Base-by-base conservation (phyloP, 2,113 vertebrate species). In the Bubo scandiacus region DNA sequence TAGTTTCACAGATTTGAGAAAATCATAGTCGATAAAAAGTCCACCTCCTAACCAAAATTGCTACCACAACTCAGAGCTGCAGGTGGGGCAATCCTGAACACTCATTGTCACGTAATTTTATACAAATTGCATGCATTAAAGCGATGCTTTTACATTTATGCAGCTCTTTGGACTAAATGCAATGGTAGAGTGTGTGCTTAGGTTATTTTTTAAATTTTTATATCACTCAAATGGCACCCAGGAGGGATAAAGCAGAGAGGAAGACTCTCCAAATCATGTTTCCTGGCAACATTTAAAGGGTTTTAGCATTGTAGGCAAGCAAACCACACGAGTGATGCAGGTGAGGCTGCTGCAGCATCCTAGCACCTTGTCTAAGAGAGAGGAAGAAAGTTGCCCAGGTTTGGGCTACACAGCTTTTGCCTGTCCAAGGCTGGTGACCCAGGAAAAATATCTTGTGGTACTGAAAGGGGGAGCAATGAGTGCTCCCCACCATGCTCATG, bases 391-490 rank as follows among this genome's bases (percentile, higher is more conserved):
- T 27, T 58, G 58, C 14, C n/a, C 25, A 22, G 5, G 26, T 79
- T 57, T 81, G 42, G 30, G 43, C 70, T 30, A 15, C 43, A 42
- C 15, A 77, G 6, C 32, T 80, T 38, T 67, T 8, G 0, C 34
- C 74, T 81, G 20, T 42, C 20, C n/a, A 29, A 51, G 40, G 29
- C 59, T 68, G 55, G 23, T 54, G 54, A 54, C 49, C 34, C 43
- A 77, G 49, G 51, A 57, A 68, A 86, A 94, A 36, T 2, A 2
- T 43, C 67, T 58, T 20, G 63, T 18, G 22, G 26, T 45, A 55
- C 15, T 0, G 2, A 77, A 63, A 55, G 2, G 18, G 32, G 43
- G 32, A 71, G 49, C 0, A 1, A 36, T 5, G 42, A 40, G 30
- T 42, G 59, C 30, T 83, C 55, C 68, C 26, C 72, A 34, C 34